These are phyloP conservation scores for Brachyalestes nurse DNA, from an alignment of 2,797 vertebrate species.

Conservation along the genomic window DNA sequence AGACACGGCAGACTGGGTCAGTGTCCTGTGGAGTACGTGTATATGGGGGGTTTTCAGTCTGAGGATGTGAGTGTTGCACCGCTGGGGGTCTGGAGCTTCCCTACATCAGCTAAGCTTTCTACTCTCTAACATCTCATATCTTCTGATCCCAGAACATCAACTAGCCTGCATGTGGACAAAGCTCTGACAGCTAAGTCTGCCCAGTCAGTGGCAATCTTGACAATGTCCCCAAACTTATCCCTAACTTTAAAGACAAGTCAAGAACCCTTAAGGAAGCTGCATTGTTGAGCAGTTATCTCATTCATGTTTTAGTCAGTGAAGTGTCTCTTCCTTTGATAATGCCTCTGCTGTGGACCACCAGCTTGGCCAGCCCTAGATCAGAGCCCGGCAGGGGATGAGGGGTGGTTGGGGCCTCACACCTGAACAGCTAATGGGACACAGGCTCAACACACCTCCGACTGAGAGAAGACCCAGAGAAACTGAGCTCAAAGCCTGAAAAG, in stretches of 20 bases:
- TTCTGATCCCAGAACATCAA: not conserved
- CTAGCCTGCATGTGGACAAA: not conserved
- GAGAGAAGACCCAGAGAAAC: slow-evolving; percentile 19
- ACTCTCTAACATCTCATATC: slow-evolving; percentile 43
- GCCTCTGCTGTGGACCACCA: not conserved
- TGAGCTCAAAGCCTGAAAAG: slow-evolving; percentile 29
- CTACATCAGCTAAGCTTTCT: slow-evolving; percentile 18
- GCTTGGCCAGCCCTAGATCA: slow-evolving; percentile 6
- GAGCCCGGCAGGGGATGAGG: slow-evolving; percentile 20
- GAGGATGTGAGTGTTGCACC: slow-evolving; percentile 18
- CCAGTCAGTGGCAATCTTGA: not conserved
- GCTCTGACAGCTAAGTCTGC: not conserved
- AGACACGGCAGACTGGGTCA: not conserved
- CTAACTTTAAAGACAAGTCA: not conserved
- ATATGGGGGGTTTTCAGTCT: not conserved
- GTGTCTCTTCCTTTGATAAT: not conserved
- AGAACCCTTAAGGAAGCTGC: not conserved
- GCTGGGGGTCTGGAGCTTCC: slow-evolving; percentile 2
- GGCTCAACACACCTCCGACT: slow-evolving; percentile 56
- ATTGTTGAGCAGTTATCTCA: not conserved
- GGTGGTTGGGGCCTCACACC: slow-evolving; percentile 36
- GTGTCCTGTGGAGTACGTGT: slow-evolving; percentile 10
- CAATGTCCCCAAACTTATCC: not conserved
- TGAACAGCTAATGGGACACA: slow-evolving; percentile 55
- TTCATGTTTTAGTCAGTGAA: not conserved